Base-by-base conservation (phyloP, 1,140 invertebrate species). In the Zaprionus capensis region DNA sequence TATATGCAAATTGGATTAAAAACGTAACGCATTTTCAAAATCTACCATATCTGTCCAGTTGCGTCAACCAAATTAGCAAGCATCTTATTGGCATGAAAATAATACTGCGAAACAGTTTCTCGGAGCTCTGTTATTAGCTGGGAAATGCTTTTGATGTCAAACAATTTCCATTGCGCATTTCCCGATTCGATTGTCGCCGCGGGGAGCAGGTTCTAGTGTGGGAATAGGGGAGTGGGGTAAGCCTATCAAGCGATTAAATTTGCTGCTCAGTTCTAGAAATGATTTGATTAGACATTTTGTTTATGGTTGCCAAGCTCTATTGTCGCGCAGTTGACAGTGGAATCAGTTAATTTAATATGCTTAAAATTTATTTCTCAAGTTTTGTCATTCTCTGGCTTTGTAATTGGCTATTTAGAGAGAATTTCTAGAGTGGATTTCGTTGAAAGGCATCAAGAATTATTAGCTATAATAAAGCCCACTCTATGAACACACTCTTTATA, bases 1-100 rank as follows among this genome's bases (percentile, higher is more conserved):
- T 76, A 82, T 90, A 90, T 90, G 85, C 85, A 90, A 90, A 90
- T 90, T 90, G 85, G 85, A 90, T 90, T 90, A 90, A 90, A 90
- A 90, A 78, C 66, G 81, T 58, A 88, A 90, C 84, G 81, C 79
- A 90, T 79, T 81, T 83, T 88, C 64, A 81, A 78, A 65, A 20
- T 46, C 41, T 46, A 17, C 55, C 69, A 68, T 78, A 84, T 81
- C 64, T 71, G 67, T 71, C 69, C 51, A 69, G 68, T 66, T 34
- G 75, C 85, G 85, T 71, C 77, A 67, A 58, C 69, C 70, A 90
- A 90, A 90, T 90, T 90, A 90, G 81, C 76, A 64, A 68, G 64
- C 69, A 76, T 77, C 80, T 82, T 84, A 84, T 90, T 88, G 84
- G 78, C 78, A 75, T 72, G 46, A 51, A 86, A 81, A 83, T 80